Base-by-base conservation (phyloP, 2,888 invertebrate genomes). In the Gortyna flavago region DNA sequence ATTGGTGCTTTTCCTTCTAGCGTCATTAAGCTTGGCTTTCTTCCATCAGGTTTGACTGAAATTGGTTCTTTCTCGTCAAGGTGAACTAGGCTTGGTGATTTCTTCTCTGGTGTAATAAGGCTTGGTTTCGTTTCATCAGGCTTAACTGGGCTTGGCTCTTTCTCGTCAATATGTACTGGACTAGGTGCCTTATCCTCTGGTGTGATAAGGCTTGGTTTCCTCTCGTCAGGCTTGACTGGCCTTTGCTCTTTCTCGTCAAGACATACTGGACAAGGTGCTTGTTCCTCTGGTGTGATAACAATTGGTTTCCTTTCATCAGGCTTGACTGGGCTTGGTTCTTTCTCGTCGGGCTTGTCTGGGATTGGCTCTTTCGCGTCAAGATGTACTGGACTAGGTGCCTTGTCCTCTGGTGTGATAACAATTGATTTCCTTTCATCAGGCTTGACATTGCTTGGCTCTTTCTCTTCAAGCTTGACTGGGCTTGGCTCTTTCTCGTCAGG, bases 181-280 rank as follows among this genome's bases (percentile, higher is more conserved):
- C 75, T 70, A 1, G 65, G n/a, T n/a, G 0, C 2, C 0, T 57
- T 44, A 0, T 2, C 51, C 7, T 8, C 51, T 3, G 21, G 0
- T 2, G 21, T 8, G 3, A 51, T 25, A 18, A 5, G n/a, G 51
- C 41, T 74, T 1, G 11, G 29, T 0, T 35, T 54, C 25, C 81
- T 87, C 0, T 87, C 81, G 1, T 81, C 80, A 4, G 51, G n/a
- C 3, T 65, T 25, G 1, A 38, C 29, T 13, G 54, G 54, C 9
- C 54, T 54, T 54, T 25, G 54, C 44, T 13, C 44, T 65, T 65
- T 65, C 16, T 65, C 64, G 4, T 25, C 25, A 64, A 64, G 4
- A 25, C 2, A 25, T 16, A n/a, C 25, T 18, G 18, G 48, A 18
- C 48, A 18, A 3, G 25, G 0, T 1, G n/a, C 38, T 0, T 38